Conservation (phyloP, 1,140 invertebrate genomes). For the Cephus cinctus region DNA sequence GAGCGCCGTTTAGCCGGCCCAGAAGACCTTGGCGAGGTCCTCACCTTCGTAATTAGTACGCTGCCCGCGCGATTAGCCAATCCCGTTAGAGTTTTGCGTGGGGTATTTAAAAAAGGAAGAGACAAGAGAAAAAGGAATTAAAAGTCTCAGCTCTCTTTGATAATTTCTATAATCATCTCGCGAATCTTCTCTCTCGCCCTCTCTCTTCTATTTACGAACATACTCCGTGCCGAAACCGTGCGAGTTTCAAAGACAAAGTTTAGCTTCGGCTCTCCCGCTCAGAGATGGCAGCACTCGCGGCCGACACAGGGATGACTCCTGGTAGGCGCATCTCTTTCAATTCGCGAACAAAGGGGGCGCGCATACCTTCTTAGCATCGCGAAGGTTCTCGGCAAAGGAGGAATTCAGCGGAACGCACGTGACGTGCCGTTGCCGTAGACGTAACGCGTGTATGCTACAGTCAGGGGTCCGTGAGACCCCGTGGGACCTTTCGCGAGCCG, state of each 20-base stretch:
- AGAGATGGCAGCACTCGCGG: conserved; percentile 17
- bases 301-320: too few species aligned
- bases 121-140: conserved; percentile 8
- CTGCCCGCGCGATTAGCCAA: too few species aligned
- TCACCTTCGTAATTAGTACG: too few species aligned
- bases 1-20: too few species aligned
- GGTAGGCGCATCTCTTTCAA: conserved; percentile 33
- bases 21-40: too few species aligned
- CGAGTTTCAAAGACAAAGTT: conserved; percentile 16
- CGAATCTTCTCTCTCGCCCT: conserved; percentile 15
- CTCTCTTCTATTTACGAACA: conserved; percentile 20
- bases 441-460: not conserved
- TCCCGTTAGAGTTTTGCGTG: conserved; percentile 8
- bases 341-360: conserved; percentile 41
- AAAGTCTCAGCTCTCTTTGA: too few species aligned
- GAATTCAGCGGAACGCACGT: conserved; percentile 32
- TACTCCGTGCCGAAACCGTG: too few species aligned
- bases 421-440: conserved; percentile 34
- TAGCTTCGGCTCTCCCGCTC: conserved; percentile 6
- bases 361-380: conserved; percentile 20
- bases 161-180: too few species aligned
- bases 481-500: too few species aligned
- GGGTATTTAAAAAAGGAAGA: conserved; percentile 3
- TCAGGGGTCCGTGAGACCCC: conserved; percentile 13
- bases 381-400: conserved; percentile 33